Evolutionary conservation across 2,888 invertebrate genomes (phyloP).

Genomic region (Eumacrocentrus americanus): DNA sequence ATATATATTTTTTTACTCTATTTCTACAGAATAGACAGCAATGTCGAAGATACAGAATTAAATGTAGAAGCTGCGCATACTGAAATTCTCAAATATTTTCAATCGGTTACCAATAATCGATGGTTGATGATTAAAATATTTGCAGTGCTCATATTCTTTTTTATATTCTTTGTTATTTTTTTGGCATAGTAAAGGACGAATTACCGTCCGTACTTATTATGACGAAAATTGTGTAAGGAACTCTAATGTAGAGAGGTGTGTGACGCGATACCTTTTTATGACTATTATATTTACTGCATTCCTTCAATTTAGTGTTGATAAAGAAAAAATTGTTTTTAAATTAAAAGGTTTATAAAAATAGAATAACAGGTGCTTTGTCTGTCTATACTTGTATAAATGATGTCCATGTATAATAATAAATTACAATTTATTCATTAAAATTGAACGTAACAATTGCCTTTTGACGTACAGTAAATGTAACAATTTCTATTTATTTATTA

Average conservation of each 20-base stretch:
- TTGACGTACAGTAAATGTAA: constrained; percentile 40
- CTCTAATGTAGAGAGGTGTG: neutral
- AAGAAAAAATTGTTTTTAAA: constrained; percentile 29
- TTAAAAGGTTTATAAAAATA: constrained; percentile 32
- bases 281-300: constrained; percentile 29
- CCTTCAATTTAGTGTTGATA: constrained; percentile 14
- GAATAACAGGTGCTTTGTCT: constrained; percentile 30
- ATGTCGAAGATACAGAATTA: constrained; percentile 92
- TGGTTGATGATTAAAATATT: constrained; percentile 99
- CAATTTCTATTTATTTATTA: constrained; percentile 17
- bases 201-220: constrained; percentile 27
- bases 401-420: constrained; percentile 51
- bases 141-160: constrained; percentile 97
- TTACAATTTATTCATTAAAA: constrained; percentile 58
- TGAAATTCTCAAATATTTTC: constrained; percentile 97
- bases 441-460: constrained; percentile 55
- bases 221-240: neutral
- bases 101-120: constrained; percentile 93
- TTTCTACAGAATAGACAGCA: constrained; percentile 84
- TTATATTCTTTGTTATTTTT: constrained; percentile 98
- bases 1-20: constrained; percentile 22
- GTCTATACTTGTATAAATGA: constrained; percentile 27
- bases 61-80: constrained; percentile 98
- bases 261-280: constrained; percentile 2
- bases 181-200: constrained; percentile 71